Evolutionary conservation across 1,140 invertebrate genomes (phyloP).

Genomic region (Bactericera cockerelli): DNA sequence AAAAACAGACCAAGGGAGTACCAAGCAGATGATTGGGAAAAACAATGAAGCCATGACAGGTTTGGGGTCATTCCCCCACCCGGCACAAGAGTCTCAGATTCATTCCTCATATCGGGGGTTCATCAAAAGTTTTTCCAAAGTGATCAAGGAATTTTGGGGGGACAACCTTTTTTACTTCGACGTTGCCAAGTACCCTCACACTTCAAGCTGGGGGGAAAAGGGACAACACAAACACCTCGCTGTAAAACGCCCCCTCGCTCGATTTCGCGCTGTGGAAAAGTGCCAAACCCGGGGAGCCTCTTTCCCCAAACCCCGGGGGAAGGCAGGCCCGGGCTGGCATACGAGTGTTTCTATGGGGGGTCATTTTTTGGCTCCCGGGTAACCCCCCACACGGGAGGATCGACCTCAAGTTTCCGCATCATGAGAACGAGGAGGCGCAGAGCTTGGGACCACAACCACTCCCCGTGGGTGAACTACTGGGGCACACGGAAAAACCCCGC

Average conservation of each 20-base stretch:
- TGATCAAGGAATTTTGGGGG: no score
- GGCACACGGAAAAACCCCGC: slow-evolving; percentile 51
- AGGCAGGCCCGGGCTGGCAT: slow-evolving; percentile 87
- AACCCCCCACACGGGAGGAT: slow-evolving; percentile 79
- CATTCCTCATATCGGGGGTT: slow-evolving; percentile 56
- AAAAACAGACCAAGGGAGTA: no score
- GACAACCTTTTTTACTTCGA: slow-evolving; percentile 89
- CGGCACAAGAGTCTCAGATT: no score
- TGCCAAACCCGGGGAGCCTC: slow-evolving; percentile 57
- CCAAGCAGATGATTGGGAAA: no score
- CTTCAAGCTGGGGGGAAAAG: slow-evolving; percentile 47
- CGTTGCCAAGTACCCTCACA: slow-evolving; percentile 42
- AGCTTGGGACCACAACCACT: slow-evolving; percentile 53
- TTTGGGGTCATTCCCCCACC: no score
- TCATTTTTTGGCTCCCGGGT: slow-evolving; percentile 55
- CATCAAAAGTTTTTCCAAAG: no score
- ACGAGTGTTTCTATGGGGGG: slow-evolving; percentile 86
- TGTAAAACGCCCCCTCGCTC: slow-evolving; percentile 37
- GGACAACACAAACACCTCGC: slow-evolving; percentile 11
- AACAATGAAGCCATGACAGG: no score
- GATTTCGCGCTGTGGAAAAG: slow-evolving; percentile 89
- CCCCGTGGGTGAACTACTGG: slow-evolving; percentile 86
- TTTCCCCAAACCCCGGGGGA: no score
- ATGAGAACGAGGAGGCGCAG: slow-evolving; percentile 91
- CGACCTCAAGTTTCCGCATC: slow-evolving; percentile 87